These are phyloP conservation scores for Pangasius sanitwongsei DNA, from an alignment of 2,797 vertebrate species.

Conservation along the genomic window DNA sequence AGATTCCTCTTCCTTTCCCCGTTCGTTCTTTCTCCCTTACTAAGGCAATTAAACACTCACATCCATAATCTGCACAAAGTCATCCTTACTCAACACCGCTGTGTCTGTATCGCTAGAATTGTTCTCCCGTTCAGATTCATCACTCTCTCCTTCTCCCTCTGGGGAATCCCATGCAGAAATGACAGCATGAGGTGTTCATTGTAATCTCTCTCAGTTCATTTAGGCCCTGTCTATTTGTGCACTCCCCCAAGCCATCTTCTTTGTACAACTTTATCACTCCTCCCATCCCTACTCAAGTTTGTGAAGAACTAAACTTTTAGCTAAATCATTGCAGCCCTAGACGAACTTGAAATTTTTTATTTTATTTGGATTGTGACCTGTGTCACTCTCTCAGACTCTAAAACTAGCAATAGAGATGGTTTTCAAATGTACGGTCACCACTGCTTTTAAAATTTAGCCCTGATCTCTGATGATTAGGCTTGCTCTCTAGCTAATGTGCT, in stretches of 20 bases:
- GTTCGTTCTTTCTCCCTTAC: slow-evolving; percentile 5
- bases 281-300: not conserved
- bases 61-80: slow-evolving; percentile 38
- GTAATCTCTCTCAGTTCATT: slow-evolving; percentile 17
- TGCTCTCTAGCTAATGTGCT: not conserved
- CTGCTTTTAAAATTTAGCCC: not conserved
- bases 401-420: not conserved
- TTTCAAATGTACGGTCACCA: not conserved
- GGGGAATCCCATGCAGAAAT: slow-evolving; percentile 13
- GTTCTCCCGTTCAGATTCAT: slow-evolving; percentile 22
- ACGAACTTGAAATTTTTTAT: not conserved
- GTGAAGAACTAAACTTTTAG: not conserved
- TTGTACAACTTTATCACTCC: slow-evolving; percentile 19
- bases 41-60: slow-evolving; percentile 38
- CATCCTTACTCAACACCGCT: slow-evolving; percentile 6
- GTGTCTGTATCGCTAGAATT: not conserved
- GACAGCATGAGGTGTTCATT: slow-evolving; percentile 7
- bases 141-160: slow-evolving; percentile 5
- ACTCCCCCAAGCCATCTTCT: slow-evolving; percentile 11
- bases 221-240: slow-evolving; percentile 19
- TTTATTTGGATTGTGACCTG: not conserved
- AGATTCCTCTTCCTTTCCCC: not conserved
- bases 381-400: not conserved
- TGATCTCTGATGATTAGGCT: not conserved
- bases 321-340: not conserved